These are phyloP conservation scores for Drosophila repletoides DNA, from an alignment of 1,140 invertebrate genomes.

Conservation along the genomic window DNA sequence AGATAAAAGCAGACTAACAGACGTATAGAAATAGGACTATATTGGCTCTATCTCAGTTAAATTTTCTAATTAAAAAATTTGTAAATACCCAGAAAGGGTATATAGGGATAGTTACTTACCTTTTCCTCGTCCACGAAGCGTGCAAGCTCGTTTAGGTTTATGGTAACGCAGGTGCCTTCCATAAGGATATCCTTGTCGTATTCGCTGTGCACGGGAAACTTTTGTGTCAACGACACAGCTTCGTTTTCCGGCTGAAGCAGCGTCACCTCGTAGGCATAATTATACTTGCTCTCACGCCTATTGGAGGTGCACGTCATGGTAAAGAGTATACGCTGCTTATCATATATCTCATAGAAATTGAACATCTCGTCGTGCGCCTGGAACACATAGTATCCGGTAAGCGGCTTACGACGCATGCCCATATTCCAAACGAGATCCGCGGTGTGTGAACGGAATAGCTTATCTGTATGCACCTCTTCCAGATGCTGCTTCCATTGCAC, in stretches of 20 bases:
- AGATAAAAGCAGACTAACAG: too few relatives aligned
- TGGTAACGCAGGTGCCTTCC: conserved; percentile 75
- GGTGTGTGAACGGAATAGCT: conserved; percentile 47
- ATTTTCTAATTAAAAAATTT: too few relatives aligned
- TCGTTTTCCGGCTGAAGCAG: conserved; percentile 69
- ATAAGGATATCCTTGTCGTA: conserved; percentile 73
- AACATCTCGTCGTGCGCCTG: conserved; percentile 76
- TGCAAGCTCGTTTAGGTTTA: conserved; percentile 54
- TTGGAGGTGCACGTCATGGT: conserved; percentile 81
- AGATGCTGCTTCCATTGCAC: conserved; percentile 79
- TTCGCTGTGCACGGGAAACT: conserved; percentile 79
- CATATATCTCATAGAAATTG: conserved; percentile 79
- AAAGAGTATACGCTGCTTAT: conserved; percentile 68
- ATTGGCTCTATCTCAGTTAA: too few relatives aligned
- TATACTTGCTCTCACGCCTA: conserved; percentile 67
- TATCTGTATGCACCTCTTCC: conserved; percentile 60
- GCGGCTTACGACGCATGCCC: conserved; percentile 53
- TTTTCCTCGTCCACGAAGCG: conserved; percentile 73
- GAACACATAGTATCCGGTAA: conserved; percentile 78
- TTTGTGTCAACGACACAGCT: conserved; percentile 67
- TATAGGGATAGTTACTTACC: too few relatives aligned
- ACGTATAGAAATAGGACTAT: too few relatives aligned
- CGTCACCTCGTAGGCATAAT: conserved; percentile 77
- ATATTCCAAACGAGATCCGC: conserved; percentile 73
- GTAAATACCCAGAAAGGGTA: too few relatives aligned